Conservation (phyloP, 2,113 vertebrate genomes). For the Rhipidura dahli region DNA sequence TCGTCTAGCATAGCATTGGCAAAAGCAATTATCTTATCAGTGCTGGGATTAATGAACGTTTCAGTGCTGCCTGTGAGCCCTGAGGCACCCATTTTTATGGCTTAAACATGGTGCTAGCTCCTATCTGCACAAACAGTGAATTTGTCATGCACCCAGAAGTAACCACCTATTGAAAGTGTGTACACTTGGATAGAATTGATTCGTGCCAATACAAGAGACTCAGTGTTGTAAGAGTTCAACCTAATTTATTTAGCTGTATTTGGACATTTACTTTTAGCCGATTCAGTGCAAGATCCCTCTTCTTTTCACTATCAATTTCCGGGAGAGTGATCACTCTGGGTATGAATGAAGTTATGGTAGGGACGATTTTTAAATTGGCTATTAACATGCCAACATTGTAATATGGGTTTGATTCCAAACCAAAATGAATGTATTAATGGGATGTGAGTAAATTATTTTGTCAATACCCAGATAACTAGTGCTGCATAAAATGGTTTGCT, state of each 20-base stretch:
- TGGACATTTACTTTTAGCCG: constrained; percentile 22
- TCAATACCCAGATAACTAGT: constrained; percentile 70
- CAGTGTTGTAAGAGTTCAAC: background rate
- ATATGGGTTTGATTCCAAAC: constrained; percentile 71
- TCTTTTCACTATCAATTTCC: constrained; percentile 17
- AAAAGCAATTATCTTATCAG: constrained; percentile 54
- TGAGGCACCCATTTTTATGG: constrained; percentile 29
- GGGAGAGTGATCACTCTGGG: constrained; percentile 43
- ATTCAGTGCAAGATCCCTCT: constrained; percentile 17
- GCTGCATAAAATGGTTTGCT: constrained; percentile 65
- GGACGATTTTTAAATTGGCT: constrained; percentile 39
- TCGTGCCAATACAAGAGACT: constrained; percentile 27
- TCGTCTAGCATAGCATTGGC: constrained; percentile 33
- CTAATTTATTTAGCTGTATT: constrained; percentile 68
- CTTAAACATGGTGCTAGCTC: constrained; percentile 58
- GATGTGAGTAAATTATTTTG: constrained; percentile 77
- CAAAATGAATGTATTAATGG: constrained; percentile 74
- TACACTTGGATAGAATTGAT: background rate
- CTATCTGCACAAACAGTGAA: constrained; percentile 4
- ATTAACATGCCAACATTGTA: constrained; percentile 34
- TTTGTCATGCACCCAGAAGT: constrained; percentile 2
- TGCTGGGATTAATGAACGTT: constrained; percentile 45
- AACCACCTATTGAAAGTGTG: background rate
- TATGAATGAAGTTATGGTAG: constrained; percentile 56
- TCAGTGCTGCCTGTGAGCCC: constrained; percentile 47